phyloP scores from a whole-genome alignment of 2,113 vertebrate species.

The Neolamprologus sp. region DNA sequence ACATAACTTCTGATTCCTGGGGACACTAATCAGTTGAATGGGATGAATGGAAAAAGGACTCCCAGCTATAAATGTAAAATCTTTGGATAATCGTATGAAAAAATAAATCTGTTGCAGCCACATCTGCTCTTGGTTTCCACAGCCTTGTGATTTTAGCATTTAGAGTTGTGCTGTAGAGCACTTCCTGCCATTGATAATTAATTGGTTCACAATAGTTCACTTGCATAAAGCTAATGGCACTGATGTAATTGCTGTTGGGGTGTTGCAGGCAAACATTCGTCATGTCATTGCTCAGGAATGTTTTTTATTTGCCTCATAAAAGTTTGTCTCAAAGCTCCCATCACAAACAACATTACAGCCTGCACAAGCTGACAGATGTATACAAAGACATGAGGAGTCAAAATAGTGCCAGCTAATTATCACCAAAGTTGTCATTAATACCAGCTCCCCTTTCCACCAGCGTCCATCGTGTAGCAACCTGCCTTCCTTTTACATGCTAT shows the following conservation, averaged over 20 bases:
- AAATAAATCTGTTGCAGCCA: not conserved
- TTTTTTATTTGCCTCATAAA: constrained; percentile 36
- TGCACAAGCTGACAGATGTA: not conserved
- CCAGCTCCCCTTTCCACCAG: not conserved
- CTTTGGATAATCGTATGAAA: not conserved
- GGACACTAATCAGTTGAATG: fast-evolving
- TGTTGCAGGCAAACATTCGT: constrained; percentile 7
- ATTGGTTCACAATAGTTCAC: not conserved
- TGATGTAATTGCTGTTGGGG: not conserved
- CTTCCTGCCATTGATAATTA: not conserved
- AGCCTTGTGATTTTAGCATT: not conserved
- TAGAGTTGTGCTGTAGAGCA: not conserved
- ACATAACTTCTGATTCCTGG: not conserved
- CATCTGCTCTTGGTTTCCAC: not conserved
- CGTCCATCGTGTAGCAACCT: not conserved
- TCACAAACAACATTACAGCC: not conserved
- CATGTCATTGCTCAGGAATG: constrained; percentile 39
- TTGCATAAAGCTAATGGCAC: not conserved
- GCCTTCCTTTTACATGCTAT: not conserved
- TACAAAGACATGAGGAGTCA: not conserved
- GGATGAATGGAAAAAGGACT: not conserved
- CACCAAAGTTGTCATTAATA: not conserved
- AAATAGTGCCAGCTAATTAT: not conserved
- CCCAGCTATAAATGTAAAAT: not conserved
- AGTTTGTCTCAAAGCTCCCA: not conserved